Percentiles rank a stretch among this genome's conserved stretches.
Conservation (phyloP, 2,888 invertebrate species). For the Lasioglossum villosulum region DNA sequence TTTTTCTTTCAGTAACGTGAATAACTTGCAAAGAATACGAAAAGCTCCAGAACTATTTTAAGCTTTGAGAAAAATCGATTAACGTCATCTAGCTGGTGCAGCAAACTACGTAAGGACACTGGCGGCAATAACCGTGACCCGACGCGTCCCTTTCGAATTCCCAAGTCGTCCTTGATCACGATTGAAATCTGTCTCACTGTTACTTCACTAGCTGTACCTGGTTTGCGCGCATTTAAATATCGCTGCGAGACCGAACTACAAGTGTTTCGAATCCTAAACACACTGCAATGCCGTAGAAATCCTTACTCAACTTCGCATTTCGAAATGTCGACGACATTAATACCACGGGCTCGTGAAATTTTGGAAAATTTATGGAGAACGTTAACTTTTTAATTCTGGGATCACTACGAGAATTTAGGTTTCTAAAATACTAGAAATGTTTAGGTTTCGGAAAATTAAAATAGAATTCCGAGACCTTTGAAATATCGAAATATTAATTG, state of each 20-base stretch:
- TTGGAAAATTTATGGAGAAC: neutral
- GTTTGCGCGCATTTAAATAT: conserved; percentile 15
- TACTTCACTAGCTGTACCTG: conserved; percentile 18
- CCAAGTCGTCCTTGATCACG: conserved; percentile 56
- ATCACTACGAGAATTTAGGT: no score
- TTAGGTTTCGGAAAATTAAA: no score
- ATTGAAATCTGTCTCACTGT: conserved; percentile 50
- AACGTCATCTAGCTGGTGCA: conserved; percentile 44
- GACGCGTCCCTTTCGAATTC: conserved; percentile 64
- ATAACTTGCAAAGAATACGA: no score
- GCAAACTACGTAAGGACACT: conserved; percentile 34
- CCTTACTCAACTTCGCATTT: neutral
- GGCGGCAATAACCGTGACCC: conserved; percentile 62
- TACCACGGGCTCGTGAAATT: no score
- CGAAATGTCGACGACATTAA: neutral
- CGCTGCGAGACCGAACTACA: neutral
- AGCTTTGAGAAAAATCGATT: conserved; percentile 22
- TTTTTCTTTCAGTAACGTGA: no score
- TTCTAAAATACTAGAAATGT: no score
- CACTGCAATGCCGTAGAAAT: neutral
- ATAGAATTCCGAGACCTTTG: no score
- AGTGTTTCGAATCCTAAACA: neutral
- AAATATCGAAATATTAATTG: no score
- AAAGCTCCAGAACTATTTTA: neutral
- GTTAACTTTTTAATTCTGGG: neutral